Conservation (phyloP, 2,797 vertebrate species). For the Scleropages formosus region DNA sequence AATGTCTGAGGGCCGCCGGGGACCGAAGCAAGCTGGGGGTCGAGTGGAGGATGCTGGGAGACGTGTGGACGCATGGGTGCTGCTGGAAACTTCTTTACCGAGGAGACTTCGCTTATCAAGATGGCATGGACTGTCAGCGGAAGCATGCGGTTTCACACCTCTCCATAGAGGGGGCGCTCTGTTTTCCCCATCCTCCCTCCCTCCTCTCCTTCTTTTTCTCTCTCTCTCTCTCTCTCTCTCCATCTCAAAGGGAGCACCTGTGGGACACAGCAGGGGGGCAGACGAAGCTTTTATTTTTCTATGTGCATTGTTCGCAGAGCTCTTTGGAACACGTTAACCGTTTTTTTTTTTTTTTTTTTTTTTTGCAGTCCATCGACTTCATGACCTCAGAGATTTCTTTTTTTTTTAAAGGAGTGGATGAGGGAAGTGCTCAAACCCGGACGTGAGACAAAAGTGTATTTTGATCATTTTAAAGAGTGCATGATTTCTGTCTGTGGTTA, state of each 20-base stretch:
- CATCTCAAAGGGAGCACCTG: background rate
- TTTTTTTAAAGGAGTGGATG: background rate
- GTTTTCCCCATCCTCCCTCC: too few relatives aligned
- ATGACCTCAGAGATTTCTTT: constrained; percentile 11
- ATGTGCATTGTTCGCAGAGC: constrained; percentile 49
- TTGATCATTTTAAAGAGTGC: constrained; percentile 3
- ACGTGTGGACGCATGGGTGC: background rate
- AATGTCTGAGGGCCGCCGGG: constrained; percentile 64
- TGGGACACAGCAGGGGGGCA: background rate
- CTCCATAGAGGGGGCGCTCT: background rate
- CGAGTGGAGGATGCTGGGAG: constrained; percentile 20
- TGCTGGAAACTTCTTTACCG: constrained; percentile 35
- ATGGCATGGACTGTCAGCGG: constrained; percentile 51
- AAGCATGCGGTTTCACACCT: background rate
- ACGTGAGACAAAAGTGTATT: background rate
- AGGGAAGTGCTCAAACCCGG: constrained; percentile 5
- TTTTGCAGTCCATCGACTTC: constrained; percentile 23
- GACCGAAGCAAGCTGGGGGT: background rate
- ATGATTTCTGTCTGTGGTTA: constrained; percentile 11
- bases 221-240: background rate
- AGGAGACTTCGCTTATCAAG: constrained; percentile 46
- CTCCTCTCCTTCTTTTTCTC: constrained; percentile 6
- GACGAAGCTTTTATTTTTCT: constrained; percentile 58
- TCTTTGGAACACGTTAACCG: constrained; percentile 40
- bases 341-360: constrained; percentile 31